Percentiles rank a stretch among this genome's conserved stretches.
These are phyloP conservation scores for Cephus cinctus DNA, from an alignment of 1,140 invertebrate genomes.

Conservation along the genomic window DNA sequence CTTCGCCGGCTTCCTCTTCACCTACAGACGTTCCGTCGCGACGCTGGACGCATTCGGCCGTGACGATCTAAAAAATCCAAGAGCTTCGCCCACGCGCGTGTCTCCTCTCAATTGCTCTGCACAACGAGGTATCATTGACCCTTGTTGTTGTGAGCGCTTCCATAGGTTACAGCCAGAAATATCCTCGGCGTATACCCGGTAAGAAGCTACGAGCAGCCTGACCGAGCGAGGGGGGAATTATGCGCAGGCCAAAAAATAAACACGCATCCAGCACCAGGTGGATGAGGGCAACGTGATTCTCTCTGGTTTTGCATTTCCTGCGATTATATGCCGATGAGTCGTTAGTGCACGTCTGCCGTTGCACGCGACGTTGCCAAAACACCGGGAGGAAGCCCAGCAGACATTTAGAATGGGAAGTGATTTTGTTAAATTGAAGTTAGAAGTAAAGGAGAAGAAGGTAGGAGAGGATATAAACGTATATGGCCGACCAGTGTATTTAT, in stretches of 20 bases:
- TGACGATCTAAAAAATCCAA: conserved; percentile 45
- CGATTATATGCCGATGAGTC: conserved; percentile 17
- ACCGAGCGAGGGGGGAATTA: neutral
- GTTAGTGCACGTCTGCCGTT: conserved; percentile 9
- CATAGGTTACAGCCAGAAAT: neutral
- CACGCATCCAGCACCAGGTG: neutral
- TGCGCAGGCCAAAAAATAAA: neutral
- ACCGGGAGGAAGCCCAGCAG: too few species aligned
- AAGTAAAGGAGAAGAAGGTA: too few species aligned
- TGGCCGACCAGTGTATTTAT: too few species aligned
- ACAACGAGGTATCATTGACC: conserved; percentile 42
- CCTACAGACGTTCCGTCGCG: too few species aligned
- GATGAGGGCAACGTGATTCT: neutral
- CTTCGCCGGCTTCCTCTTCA: neutral
- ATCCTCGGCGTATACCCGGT: neutral
- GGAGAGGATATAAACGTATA: too few species aligned
- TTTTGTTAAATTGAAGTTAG: too few species aligned
- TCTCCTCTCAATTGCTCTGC: conserved; percentile 51
- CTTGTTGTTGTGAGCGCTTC: neutral
- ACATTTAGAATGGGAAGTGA: too few species aligned
- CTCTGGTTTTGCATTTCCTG: conserved; percentile 21
- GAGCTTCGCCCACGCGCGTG: conserved; percentile 45
- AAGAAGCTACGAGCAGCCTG: too few species aligned
- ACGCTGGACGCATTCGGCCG: too few species aligned
- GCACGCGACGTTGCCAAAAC: conserved; percentile 27